Evolutionary conservation across 23 tunicate species (phyloP).

Genomic region (Trididemnum clinides): DNA sequence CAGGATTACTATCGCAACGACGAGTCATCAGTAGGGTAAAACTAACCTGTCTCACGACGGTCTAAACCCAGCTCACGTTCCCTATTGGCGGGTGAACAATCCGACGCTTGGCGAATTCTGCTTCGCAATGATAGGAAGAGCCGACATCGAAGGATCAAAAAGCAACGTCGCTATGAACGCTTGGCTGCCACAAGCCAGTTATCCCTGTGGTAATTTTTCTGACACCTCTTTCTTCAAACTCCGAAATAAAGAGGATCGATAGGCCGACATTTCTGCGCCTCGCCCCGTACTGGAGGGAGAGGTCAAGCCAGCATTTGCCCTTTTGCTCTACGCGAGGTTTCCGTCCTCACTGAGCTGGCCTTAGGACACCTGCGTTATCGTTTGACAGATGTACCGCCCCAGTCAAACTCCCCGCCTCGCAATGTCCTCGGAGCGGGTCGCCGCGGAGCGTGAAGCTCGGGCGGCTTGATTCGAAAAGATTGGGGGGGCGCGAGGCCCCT

Average conservation of each 20-base stretch:
- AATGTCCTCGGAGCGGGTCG: not conserved
- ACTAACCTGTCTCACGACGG: no score
- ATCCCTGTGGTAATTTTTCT: not conserved
- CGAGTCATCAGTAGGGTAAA: not conserved
- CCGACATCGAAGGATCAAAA: no score
- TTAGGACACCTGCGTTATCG: conserved; percentile 26
- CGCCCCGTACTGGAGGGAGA: not conserved
- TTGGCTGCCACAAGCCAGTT: no score
- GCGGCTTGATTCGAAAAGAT: not conserved
- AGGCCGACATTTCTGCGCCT: conserved; percentile 16
- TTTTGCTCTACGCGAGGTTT: conserved; percentile 36
- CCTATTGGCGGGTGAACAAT: no score
- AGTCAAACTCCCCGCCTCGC: conserved; percentile 10
- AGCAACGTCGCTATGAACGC: no score
- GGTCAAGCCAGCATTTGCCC: conserved; percentile 26
- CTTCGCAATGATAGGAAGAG: no score
- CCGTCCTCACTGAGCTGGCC: conserved; percentile 31
- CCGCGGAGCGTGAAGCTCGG: not conserved
- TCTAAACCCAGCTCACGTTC: no score
- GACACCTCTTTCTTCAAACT: conserved; percentile 13
- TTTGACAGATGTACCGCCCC: conserved; percentile 17
- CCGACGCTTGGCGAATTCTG: no score
- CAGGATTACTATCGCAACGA: not conserved
- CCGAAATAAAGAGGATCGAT: conserved; percentile 11
- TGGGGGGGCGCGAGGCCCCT: no score